Base-by-base conservation (phyloP, 1,140 invertebrate species). In the Anadara kagoshimensis region DNA sequence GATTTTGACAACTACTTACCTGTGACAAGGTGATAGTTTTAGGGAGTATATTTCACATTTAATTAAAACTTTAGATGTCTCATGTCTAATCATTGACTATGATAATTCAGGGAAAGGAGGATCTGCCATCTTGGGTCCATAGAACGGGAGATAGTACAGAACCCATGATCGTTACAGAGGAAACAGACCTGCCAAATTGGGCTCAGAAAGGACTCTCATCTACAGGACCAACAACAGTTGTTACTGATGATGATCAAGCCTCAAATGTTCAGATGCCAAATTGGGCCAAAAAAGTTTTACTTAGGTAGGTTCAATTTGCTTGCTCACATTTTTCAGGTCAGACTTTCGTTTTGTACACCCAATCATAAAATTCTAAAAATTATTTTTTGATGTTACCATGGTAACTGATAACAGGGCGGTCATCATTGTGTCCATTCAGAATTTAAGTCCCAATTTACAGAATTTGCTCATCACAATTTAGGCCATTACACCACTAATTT, bases 161-260 rank as follows among this genome's bases (percentile, higher is more conserved):
- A 65, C 59, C 66, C 11, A 20, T 53, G 3, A 44, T 44, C 16
- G 66, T 65, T 18, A 67, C 56, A 1, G 59, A 51, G 2, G 62
- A 72, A 5, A 47, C 58, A 7, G 36, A 61, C 16, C 58, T 81
- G 3, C 80, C 80, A 14, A 59, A 63, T 8, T 81, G 80, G 80
- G 80, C 80, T 41, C 41, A 47, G 47, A 75, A 64, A 36, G 29
- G 29, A 36, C 7, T 36, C 2, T 36, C 29, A 36, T 36, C 29
- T 36, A 36, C 29, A 65, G 69, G 75, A 22, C 57, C 73, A 26
- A n/a, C 57, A 8, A 26, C 43, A 2, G 49, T 29, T 18, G 20
- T 47, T 29, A 47, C 45, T 29, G 49, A 49, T 26, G 36, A 26
- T 45, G 26, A 24, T 62, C 41, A 54, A 36, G 29, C 24, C 7